phyloP scores from a whole-genome alignment of 2,797 vertebrate species.

The Gouania willdenowi region DNA sequence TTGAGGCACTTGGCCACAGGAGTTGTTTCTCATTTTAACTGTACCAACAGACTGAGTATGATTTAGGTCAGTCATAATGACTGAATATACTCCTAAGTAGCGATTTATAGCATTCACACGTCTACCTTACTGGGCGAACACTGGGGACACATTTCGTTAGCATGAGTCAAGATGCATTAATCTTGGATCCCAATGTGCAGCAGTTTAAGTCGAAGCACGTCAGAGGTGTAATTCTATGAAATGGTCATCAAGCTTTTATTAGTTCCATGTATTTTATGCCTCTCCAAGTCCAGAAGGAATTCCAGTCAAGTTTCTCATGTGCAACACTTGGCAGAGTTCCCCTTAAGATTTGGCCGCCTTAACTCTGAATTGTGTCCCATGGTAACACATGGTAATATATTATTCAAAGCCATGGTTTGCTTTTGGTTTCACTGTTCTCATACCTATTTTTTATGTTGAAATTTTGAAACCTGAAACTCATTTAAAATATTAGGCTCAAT shows the following conservation, averaged over 20 bases:
- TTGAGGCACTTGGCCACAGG: constrained; percentile 41
- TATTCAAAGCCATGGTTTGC: constrained; percentile 22
- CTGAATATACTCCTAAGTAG: constrained; percentile 6
- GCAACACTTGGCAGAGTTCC: constrained; percentile 44
- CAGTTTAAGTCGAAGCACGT: constrained; percentile 18
- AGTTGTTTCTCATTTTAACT: constrained; percentile 33
- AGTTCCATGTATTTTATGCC: constrained; percentile 11
- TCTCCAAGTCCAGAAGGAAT: constrained; percentile 9
- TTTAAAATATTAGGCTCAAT: constrained; percentile 6
- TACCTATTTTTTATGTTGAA: too few relatives aligned
- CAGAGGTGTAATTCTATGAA: constrained; percentile 18
- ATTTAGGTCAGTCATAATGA: constrained; percentile 33
- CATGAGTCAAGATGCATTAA: constrained; percentile 15
- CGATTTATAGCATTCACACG: constrained; percentile 12
- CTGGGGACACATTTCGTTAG: constrained; percentile 3
- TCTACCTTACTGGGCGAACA: constrained; percentile 12
- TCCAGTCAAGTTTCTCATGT: constrained; percentile 27
- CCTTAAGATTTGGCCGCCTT: constrained; percentile 37
- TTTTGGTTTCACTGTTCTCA: constrained; percentile 25
- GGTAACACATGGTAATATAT: constrained; percentile 51
- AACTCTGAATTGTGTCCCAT: constrained; percentile 39
- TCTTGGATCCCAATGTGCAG: constrained; percentile 10
- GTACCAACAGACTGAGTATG: constrained; percentile 31
- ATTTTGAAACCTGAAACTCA: too few relatives aligned
- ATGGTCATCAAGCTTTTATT: constrained; percentile 17